Evolutionary conservation across 2,888 invertebrate genomes (phyloP).

Genomic region (Eupithecia dodoneata): DNA sequence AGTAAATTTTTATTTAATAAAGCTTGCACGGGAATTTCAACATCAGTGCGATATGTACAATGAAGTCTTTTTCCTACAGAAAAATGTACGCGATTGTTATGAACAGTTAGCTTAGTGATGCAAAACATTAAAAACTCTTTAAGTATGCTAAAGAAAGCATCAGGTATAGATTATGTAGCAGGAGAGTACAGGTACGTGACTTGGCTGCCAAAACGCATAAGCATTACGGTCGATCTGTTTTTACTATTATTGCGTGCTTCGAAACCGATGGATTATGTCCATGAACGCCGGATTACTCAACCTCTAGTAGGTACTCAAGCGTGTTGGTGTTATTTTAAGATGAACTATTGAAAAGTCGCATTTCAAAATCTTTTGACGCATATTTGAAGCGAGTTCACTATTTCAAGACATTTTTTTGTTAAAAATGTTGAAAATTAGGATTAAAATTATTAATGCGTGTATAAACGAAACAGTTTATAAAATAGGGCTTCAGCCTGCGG

Average conservation of each 20-base stretch:
- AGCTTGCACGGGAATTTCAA: not conserved
- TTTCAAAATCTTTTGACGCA: not conserved
- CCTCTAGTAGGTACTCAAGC: not conserved
- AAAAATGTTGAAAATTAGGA: no score
- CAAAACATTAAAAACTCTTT: not conserved
- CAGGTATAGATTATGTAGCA: not conserved
- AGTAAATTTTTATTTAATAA: not conserved
- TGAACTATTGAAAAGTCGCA: not conserved
- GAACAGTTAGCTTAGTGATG: not conserved
- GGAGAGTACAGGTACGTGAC: slow-evolving; percentile 21
- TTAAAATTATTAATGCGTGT: no score
- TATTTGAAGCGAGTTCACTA: not conserved
- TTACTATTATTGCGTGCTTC: slow-evolving; percentile 16
- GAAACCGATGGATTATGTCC: slow-evolving; percentile 8
- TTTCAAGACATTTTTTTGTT: no score
- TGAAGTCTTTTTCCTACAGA: not conserved
- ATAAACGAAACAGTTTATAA: no score
- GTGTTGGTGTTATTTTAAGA: not conserved
- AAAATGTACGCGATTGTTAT: not conserved
- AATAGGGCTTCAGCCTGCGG: not conserved
- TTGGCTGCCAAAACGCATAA: slow-evolving; percentile 19
- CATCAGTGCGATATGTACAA: not conserved
- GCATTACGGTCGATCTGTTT: slow-evolving; percentile 20
- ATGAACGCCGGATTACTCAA: slow-evolving; percentile 1
- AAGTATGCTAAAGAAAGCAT: slow-evolving; percentile 22